phyloP scores from a whole-genome alignment of 2,113 vertebrate genomes.

The Hippocampus abdominalis region DNA sequence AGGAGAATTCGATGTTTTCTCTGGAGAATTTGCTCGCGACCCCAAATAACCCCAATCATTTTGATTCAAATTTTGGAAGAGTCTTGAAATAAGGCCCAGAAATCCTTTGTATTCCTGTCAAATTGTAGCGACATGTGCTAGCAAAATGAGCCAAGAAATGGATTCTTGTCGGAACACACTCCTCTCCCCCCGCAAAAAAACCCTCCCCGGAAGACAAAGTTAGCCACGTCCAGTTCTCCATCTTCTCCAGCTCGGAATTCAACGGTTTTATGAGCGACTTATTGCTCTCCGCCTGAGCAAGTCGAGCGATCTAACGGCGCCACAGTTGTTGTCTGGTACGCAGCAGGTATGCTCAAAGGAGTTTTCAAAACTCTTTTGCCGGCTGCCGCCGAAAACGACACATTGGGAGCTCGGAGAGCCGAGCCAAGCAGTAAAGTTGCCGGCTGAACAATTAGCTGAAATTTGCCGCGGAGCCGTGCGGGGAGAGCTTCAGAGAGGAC shows the following conservation, averaged over 20 bases:
- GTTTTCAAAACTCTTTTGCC: conserved; percentile 4
- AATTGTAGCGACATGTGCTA: too few species aligned
- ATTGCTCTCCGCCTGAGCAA: neutral
- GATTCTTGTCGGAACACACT: too few species aligned
- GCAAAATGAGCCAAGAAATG: too few species aligned
- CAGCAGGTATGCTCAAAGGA: neutral
- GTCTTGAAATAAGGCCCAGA: too few species aligned
- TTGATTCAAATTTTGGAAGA: too few species aligned
- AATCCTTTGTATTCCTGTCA: too few species aligned
- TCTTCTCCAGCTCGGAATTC: neutral
- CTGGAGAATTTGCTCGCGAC: neutral
- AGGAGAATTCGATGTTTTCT: neutral
- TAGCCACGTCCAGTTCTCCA: neutral
- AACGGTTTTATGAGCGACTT: neutral
- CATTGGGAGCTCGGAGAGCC: neutral
- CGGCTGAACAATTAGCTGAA: neutral
- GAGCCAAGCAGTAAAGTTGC: conserved; percentile 2
- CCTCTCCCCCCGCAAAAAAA: too few species aligned
- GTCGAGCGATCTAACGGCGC: neutral
- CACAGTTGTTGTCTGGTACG: neutral
- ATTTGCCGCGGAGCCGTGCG: neutral
- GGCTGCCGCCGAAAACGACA: conserved; percentile 3
- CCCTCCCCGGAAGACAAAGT: too few species aligned
- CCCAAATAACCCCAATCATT: neutral
- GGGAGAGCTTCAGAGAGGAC: neutral